Evolutionary conservation across 2,888 invertebrate species (phyloP), one percentile per base, ranked within the genome.

Genomic region (Anthoptus insignis): DNA sequence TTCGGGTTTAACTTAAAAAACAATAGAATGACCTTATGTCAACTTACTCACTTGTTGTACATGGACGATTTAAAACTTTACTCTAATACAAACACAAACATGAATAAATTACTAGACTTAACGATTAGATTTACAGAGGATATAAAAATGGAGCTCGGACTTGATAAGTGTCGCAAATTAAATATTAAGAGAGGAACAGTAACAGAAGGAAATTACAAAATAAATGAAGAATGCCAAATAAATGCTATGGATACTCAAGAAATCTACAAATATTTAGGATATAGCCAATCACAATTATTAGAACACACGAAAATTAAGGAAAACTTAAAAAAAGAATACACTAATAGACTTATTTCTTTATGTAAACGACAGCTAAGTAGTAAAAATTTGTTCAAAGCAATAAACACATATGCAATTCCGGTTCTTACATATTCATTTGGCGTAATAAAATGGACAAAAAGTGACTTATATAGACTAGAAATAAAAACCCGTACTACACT

Each of bases 111-210:
- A 9, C 9, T 21, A 21, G 45, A 45, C 3, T 9, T 45, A 19
- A 45, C 45, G 3, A 13, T 11, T 3, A 19, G 21, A 21, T 45
- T 21, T 11, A 21, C 45, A 21, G 2, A 21, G 2, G 45, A 45
- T 45, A 21, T 45, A 8, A 21, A 21, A 7, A 45, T 45, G 45
- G 2, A 21, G 0, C 21, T 45, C 11, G 45, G 45, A 11, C 7
- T 45, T 21, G 45, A 45, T 21, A 45, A 45, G 8, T 45, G 45
- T n/a, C n/a, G n/a, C n/a, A n/a, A n/a, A n/a, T n/a, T n/a, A n/a
- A n/a, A n/a, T n/a, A n/a, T n/a, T n/a, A 19, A 45, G 21, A 45
- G 21, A 21, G 45, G 45, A 11, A 19, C 19, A 45, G 2, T 45
- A 45, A 21, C 1, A 0, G 1, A 45, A 21, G 21, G 21, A 2